Conservation (phyloP, 2,888 invertebrate species). For the Drosophila recens region DNA sequence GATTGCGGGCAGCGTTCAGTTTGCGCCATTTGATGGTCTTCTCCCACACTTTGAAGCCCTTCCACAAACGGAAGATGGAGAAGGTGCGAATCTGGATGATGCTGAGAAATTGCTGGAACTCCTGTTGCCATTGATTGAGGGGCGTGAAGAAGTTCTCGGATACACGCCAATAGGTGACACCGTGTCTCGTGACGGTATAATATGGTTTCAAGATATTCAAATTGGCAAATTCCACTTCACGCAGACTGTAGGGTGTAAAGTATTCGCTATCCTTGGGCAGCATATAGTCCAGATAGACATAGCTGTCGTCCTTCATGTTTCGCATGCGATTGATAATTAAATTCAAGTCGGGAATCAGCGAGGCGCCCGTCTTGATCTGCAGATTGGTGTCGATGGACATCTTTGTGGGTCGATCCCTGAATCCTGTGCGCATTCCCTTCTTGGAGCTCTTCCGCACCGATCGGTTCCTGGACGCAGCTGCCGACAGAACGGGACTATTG, state of each 20-base stretch:
- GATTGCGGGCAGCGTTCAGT: constrained; percentile 87
- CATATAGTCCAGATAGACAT: constrained; percentile 92
- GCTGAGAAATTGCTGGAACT: constrained; percentile 92
- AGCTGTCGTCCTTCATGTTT: constrained; percentile 87
- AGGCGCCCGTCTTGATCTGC: constrained; percentile 74
- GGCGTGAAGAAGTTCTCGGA: constrained; percentile 92
- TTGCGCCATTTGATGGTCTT: constrained; percentile 91
- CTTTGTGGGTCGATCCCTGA: constrained; percentile 24
- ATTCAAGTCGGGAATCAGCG: constrained; percentile 83
- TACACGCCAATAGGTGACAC: constrained; percentile 91
- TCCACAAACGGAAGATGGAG: constrained; percentile 90
- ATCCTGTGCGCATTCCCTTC: neutral
- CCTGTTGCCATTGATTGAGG: constrained; percentile 92
- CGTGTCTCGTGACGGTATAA: constrained; percentile 92
- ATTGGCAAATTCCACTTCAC: constrained; percentile 90
- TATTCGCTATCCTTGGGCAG: constrained; percentile 90
- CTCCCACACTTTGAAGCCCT: constrained; percentile 93
- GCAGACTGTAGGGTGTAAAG: constrained; percentile 91
- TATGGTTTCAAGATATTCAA: constrained; percentile 89
- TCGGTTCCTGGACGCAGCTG: neutral
- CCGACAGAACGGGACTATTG: neutral
- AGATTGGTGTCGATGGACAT: neutral
- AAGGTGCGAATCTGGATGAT: constrained; percentile 91
- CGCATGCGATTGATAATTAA: constrained; percentile 85
- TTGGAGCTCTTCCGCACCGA: neutral